Base-by-base conservation (phyloP, 2,113 vertebrate genomes). In the Paralichthys olivaceus region DNA sequence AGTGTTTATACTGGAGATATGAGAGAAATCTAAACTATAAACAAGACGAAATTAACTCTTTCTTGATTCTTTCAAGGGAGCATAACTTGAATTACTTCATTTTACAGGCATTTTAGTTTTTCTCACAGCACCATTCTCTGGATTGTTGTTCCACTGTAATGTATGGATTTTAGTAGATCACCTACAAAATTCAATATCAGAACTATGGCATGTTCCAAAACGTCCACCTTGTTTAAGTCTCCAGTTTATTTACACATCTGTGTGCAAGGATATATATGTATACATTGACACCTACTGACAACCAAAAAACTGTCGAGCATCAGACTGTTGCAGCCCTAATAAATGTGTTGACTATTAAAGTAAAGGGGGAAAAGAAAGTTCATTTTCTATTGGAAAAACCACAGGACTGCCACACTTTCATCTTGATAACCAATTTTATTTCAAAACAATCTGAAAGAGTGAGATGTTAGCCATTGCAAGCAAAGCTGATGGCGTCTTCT, bases 361-460 rank as follows among this genome's bases (percentile, higher is more conserved):
- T 0, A 13, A 22, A 0, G 20, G n/a, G 9, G 11, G 17, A 34
- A 40, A n/a, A 6, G 4, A n/a, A 11, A 0, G 5, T 40, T 61
- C 0, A 29, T 20, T 1, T 34, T 20, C 7, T 51, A 20, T 4
- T 14, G 9, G 1, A 58, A 55, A 8, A 49, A 56, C 60, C 26
- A 64, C 49, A 60, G 4, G 56, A 75, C 25, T 25, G 4, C 4
- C 11, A 79, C n/a, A 15, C 22, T 34, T 62, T 62, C 57, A 77
- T 84, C 64, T 88, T 14, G 71, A 77, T 37, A 79, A 57, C 68
- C 68, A 84, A 69, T 63, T 93, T 94, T 93, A 93, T 94, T 93
- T 89, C 67, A 89, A 84, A 87, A 87, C 82, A 43, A 88, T 72
- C 56, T 79, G 43, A 68, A 80, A 45, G 59, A 47, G 62, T 6